Evolutionary conservation across 2,113 vertebrate species (phyloP), one percentile per base, ranked within the genome.

Genomic region (Dryoscopus gambensis): DNA sequence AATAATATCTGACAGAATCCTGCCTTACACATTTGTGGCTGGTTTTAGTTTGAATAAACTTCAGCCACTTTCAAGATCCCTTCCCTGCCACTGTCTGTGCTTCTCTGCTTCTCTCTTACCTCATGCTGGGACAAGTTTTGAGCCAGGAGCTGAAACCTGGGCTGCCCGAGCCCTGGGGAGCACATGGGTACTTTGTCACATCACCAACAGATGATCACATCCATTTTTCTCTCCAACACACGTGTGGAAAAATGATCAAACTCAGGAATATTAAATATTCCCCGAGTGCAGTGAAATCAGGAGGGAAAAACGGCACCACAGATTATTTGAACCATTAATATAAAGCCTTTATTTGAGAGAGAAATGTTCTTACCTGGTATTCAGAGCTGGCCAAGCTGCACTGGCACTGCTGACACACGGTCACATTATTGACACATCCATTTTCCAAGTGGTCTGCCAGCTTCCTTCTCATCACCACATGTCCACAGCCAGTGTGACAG

Each of bases 401-500:
- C 13, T 97, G 91, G 57, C 98, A 98, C 74, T 89, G 94, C 56
- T 90, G 93, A 76, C 97, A 98, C 37, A 31, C 20, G 0, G 70
- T 93, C 95, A 96, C 90, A 0, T 98, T 98, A 40, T 98, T 98
- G 70, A 92, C 93, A 86, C 98, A 98, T 28, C 97, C 98, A 15
- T 96, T 97, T 59, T 98, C 97, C 96, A 98, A 86, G 76, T 98
- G 98, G 23, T 97, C 97, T 33, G 97, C 97, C 53, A 98, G 96
- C 24, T 97, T 96, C 93, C 83, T 98, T 8, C 98, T 97, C 93
- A 97, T 96, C 64, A 98, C 97, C 96, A 97, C 44, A 31, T 96
- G 96, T 4, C 98, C 98, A 55, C 98, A 98, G 49, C 98, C 98
- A 23, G 98, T 97, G 89, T 98, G 98, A 60, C 98, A 98, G 5